A percentile compares a stretch with the other conserved stretches of the same genome.
phyloP scores from a whole-genome alignment of 2,797 vertebrate species.

The Centropyge bicolor region DNA sequence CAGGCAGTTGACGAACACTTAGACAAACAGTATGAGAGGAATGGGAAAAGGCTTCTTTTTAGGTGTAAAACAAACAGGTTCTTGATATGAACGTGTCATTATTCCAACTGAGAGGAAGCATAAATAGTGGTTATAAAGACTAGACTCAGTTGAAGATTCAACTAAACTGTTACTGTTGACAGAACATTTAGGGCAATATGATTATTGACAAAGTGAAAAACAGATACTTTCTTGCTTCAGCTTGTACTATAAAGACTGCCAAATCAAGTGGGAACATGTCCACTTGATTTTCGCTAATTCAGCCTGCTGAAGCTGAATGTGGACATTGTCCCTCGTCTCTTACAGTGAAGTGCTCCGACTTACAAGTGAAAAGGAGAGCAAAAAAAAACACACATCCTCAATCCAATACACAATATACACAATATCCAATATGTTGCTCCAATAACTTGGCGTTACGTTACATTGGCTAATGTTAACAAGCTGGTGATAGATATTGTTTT shows the following conservation, averaged over 20 bases:
- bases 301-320: background rate
- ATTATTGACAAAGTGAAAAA: too few species aligned
- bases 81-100: background rate
- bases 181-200: background rate
- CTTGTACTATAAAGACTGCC: background rate
- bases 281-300: background rate
- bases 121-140: background rate
- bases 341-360: background rate
- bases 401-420: background rate
- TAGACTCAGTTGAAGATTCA: background rate
- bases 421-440: background rate
- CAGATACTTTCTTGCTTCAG: background rate
- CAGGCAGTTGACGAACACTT: background rate
- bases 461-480: background rate
- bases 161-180: background rate
- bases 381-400: background rate
- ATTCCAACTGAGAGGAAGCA: background rate
- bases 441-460: too few species aligned
- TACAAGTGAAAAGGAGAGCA: too few species aligned
- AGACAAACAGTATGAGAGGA: background rate
- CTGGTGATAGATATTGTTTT: too few species aligned
- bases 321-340: background rate
- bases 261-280: background rate
- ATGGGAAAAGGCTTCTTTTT: background rate
- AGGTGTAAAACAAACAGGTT: background rate